A percentile compares a stretch with the other conserved stretches of the same genome.
phyloP scores from a whole-genome alignment of 2,797 vertebrate species.

The Sebastes diaconus region DNA sequence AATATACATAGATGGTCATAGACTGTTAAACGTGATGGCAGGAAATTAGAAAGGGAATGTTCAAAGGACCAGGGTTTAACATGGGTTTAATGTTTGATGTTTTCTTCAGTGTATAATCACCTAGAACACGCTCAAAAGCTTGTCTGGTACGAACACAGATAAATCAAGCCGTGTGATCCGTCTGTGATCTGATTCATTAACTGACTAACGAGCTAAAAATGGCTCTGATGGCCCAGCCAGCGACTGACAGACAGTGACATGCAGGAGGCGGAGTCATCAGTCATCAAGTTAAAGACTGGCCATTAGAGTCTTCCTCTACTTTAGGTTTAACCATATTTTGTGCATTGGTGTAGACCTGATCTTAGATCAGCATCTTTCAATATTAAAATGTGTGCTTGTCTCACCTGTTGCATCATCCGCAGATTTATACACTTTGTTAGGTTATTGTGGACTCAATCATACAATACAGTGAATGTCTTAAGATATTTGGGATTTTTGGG shows the following conservation, averaged over 20 bases:
- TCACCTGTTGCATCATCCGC: neutral
- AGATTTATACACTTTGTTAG: neutral
- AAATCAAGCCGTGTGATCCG: neutral
- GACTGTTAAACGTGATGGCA: neutral
- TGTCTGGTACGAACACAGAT: neutral
- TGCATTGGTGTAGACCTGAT: neutral
- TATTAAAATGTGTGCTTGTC: neutral
- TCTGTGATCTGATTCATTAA: slow-evolving; percentile 14
- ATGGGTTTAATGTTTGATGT: neutral
- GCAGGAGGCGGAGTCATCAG: neutral
- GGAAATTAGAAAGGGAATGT: neutral
- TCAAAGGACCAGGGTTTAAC: neutral
- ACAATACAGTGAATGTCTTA: neutral
- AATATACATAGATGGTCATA: neutral
- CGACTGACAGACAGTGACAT: neutral
- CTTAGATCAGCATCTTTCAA: neutral
- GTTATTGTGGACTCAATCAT: neutral
- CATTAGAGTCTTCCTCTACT: neutral
- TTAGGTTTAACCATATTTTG: neutral
- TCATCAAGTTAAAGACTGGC: neutral
- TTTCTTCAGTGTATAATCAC: neutral
- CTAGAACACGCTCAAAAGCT: neutral
- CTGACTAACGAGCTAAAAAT: neutral
- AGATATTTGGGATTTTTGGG: neutral
- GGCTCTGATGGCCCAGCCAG: neutral